Base-by-base conservation (phyloP, 2,797 vertebrate genomes). In the Rhyacichthys aspro region DNA sequence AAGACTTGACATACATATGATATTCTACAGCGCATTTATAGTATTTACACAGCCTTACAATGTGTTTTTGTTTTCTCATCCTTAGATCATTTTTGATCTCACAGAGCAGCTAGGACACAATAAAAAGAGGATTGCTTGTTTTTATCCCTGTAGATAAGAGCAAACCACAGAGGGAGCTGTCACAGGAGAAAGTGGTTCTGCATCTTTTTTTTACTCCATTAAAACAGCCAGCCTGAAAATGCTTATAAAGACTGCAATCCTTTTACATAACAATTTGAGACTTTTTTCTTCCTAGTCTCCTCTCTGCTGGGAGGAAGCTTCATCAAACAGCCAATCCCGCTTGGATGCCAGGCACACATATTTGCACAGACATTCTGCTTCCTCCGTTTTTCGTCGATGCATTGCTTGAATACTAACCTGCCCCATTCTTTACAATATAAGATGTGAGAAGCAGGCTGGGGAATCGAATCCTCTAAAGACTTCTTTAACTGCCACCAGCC, bases 281-380 rank as follows among this genome's bases (percentile, higher is more conserved):
- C 43, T 46, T 70, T 57, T 52, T 72, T 43, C 16, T 18, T 44
- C 16, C 16, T 55, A 47, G 57, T 39, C 66, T 76, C 48, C 57
- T 70, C 77, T 64, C 70, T 73, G 17, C 57, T 63, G 62, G 63
- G 61, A 74, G 44, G 71, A 79, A 61, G 76, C 68, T 76, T 82
- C 62, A 72, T 79, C 74, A 83, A 84, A 82, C 73, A 79, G 62
- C 78, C 70, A 59, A 69, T 61, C 68, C 83, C 68, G 60, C 59
- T 42, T 47, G 71, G 63, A 80, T 32, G 37, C 36, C 54, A 19
- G 62, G 55, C 74, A 66, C 66, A 70, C 69, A 84, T 78, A 78
- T 76, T 79, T 73, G 82, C 81, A 76, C 72, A 74, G 82, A 63
- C 72, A 79, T 55, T 56, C 58, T 78, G 47, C 57, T 78, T 74